A percentile compares a stretch with the other conserved stretches of the same genome.
phyloP scores from a whole-genome alignment of 2,888 invertebrate species.

The Hypomecis punctinalis region DNA sequence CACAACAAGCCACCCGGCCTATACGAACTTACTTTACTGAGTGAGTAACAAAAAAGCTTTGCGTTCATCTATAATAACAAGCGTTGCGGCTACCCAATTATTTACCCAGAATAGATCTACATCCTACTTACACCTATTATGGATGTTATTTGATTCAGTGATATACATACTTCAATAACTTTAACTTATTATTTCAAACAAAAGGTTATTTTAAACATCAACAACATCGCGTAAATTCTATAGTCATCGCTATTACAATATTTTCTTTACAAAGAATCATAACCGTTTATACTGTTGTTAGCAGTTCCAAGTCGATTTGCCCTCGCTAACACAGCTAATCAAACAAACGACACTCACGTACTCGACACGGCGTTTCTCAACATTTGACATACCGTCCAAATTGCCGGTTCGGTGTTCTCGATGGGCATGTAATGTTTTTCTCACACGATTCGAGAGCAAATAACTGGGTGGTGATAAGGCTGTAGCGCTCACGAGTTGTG shows the following conservation, averaged over 20 bases:
- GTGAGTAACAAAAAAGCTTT: too few relatives aligned
- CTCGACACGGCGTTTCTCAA: conserved; percentile 63
- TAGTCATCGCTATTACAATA: not conserved
- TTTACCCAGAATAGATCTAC: too few relatives aligned
- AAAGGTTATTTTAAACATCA: too few relatives aligned
- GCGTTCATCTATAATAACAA: too few relatives aligned
- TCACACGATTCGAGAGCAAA: conserved; percentile 83
- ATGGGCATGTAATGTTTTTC: conserved; percentile 74
- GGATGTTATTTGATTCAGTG: too few relatives aligned
- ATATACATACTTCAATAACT: too few relatives aligned
- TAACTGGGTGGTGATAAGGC: conserved; percentile 80
- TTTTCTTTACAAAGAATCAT: conserved; percentile 3
- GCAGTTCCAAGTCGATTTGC: not conserved
- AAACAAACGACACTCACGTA: conserved; percentile 69
- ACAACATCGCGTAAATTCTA: too few relatives aligned
- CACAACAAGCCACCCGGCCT: too few relatives aligned
- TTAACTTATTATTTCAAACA: too few relatives aligned
- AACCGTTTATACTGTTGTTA: conserved; percentile 11
- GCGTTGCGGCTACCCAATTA: too few relatives aligned
- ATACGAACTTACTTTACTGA: too few relatives aligned
- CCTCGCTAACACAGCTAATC: conserved; percentile 46
- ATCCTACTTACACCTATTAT: too few relatives aligned
- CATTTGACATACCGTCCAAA: conserved; percentile 81
- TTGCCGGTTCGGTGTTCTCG: conserved; percentile 62
- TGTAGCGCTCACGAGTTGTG: conserved; percentile 72